These are phyloP conservation scores for Paedocypris micromegethes DNA, from an alignment of 2,797 vertebrate genomes.

Conservation along the genomic window DNA sequence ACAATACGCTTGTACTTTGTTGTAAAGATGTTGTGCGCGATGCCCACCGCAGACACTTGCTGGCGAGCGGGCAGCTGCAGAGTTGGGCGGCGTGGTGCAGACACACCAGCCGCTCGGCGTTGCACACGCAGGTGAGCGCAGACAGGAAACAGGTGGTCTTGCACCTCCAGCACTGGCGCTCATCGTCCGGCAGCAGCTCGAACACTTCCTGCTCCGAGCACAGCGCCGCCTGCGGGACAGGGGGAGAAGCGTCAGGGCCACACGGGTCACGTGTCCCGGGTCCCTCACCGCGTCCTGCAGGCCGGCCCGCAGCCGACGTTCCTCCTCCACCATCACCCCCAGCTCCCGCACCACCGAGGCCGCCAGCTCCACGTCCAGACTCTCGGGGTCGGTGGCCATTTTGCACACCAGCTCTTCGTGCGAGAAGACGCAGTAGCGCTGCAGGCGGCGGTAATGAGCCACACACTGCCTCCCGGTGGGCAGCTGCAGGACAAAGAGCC, in stretches of 20 bases:
- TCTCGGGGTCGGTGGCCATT: slow-evolving; percentile 95
- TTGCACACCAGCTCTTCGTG: slow-evolving; percentile 98
- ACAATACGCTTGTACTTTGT: no score
- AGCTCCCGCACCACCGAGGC: slow-evolving; percentile 90
- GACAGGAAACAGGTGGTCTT: slow-evolving; percentile 97
- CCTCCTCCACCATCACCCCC: slow-evolving; percentile 87
- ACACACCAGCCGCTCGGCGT: slow-evolving; percentile 87
- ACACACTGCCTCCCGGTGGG: slow-evolving; percentile 95
- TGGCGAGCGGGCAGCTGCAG: slow-evolving; percentile 83
- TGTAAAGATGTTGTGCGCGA: background rate
- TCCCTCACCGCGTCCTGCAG: slow-evolving; percentile 80
- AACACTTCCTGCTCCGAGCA: slow-evolving; percentile 95
- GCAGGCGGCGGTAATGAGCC: slow-evolving; percentile 88
- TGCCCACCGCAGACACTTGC: slow-evolving; percentile 87
- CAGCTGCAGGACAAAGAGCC: slow-evolving; percentile 64
- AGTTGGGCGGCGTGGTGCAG: slow-evolving; percentile 83
- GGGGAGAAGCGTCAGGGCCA: background rate
- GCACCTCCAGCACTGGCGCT: slow-evolving; percentile 91
- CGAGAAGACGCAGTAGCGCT: slow-evolving; percentile 95
- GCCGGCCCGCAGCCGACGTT: slow-evolving; percentile 78
- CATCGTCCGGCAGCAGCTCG: slow-evolving; percentile 93
- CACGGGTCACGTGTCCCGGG: background rate
- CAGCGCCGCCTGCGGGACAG: slow-evolving; percentile 78
- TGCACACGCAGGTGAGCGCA: slow-evolving; percentile 90
- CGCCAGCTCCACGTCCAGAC: slow-evolving; percentile 90